A percentile compares a stretch with the other conserved stretches of the same genome.
Evolutionary conservation across 2,888 invertebrate genomes (phyloP).

Genomic region (Cephalotes varians): DNA sequence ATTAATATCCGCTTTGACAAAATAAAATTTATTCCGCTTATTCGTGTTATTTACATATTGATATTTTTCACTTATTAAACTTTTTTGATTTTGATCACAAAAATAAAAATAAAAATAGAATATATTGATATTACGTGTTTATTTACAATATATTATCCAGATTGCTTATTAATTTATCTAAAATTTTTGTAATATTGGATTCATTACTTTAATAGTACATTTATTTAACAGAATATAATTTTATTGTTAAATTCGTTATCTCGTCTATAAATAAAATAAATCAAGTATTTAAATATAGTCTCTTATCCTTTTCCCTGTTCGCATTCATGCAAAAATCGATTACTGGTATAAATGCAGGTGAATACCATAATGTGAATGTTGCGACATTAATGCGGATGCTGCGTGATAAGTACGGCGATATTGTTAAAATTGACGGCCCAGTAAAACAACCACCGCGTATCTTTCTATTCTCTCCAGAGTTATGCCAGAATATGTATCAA

Average conservation of each 20-base stretch:
- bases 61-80: no score
- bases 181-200: not conserved
- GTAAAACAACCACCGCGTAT: slow-evolving; percentile 71
- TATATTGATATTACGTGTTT: no score
- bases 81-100: no score
- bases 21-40: no score
- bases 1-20: no score
- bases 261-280: not conserved
- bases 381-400: slow-evolving; percentile 72
- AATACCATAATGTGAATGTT: slow-evolving; percentile 70
- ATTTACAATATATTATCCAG: not conserved
- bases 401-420: slow-evolving; percentile 83
- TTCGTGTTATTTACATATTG: no score
- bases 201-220: not conserved
- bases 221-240: not conserved
- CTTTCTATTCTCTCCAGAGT: slow-evolving; percentile 75
- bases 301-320: not conserved
- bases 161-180: not conserved
- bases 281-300: slow-evolving; percentile 1
- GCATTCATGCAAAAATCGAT: not conserved
- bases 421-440: slow-evolving; percentile 85
- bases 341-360: slow-evolving; percentile 66
- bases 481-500: slow-evolving; percentile 83
- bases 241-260: not conserved
- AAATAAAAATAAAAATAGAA: no score